Base-by-base conservation (phyloP, 2,888 invertebrate genomes). In the Cotesia congregata region DNA sequence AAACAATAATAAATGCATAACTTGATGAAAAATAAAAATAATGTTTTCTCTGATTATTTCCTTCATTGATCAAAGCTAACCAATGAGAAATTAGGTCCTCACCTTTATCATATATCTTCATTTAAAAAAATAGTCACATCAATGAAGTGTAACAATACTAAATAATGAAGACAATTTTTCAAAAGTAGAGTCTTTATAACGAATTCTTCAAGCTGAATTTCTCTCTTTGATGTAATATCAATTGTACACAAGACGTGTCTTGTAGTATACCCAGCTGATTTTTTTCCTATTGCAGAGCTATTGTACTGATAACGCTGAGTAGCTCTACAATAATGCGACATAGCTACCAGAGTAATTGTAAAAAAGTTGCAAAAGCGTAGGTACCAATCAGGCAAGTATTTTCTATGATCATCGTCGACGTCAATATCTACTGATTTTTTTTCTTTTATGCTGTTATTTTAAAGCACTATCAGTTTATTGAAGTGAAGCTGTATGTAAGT, bases 321-420 rank as follows among this genome's bases (percentile, higher is more conserved):
- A 79, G 78, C 30, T 72, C 76, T 75, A 41, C 70, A 75, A 75
- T 72, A 75, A 74, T 72, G 75, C 79, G 79, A 82, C 82, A 80
- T 81, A 82, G 84, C 80, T 83, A 80, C 83, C 81, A 74, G 81
- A 76, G 81, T 87, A 88, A 88, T 88, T 85, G 83, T 82, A 82
- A 85, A 85, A 30, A 87, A 88, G 88, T 88, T 87, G 85, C 84
- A 80, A 82, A 81, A 81, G 83, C 84, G 83, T 82, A 80, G 77
- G 80, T 82, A 81, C 82, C 86, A 86, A 87, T 87, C 85, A 86
- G 80, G 80, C 82, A 78, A 78, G 83, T 81, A 83, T 87, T 84
- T 84, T 85, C 82, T 77, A 78, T 77, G 80, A 79, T 74, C 72
- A 72, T 40, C 59, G 70, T 15, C 41, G 59, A 67, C 72, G 72